Evolutionary conservation across 2,113 vertebrate species (phyloP).

Genomic region (Petrocephalus microphthalmus): DNA sequence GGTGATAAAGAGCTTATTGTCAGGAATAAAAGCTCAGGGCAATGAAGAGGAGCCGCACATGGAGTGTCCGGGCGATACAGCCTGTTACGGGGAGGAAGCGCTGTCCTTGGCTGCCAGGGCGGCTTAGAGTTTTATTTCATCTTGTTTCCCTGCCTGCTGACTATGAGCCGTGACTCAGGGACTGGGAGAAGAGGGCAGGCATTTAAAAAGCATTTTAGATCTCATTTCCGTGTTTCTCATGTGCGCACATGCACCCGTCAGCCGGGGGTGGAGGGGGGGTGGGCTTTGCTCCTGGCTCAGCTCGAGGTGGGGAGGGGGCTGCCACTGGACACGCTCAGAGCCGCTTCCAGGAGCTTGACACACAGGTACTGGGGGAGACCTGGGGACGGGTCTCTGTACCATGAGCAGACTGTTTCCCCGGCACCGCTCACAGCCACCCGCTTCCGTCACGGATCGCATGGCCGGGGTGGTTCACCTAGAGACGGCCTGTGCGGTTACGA

Average conservation of each 20-base stretch:
- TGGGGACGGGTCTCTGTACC: conserved; percentile 56
- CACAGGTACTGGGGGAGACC: not conserved
- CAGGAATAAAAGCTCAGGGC: conserved; percentile 75
- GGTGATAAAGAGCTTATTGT: conserved; percentile 79
- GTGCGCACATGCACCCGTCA: not conserved
- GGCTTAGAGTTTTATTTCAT: conserved; percentile 75
- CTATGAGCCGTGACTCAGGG: conserved; percentile 67
- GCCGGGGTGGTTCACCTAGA: conserved; percentile 46
- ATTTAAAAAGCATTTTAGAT: conserved; percentile 56
- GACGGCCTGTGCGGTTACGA: conserved; percentile 40
- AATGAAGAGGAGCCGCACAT: conserved; percentile 70
- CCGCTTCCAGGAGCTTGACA: not conserved
- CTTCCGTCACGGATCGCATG: conserved; percentile 42
- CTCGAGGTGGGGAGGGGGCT: not conserved
- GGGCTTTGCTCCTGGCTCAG: not conserved
- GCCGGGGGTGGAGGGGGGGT: not conserved
- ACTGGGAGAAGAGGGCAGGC: conserved; percentile 59
- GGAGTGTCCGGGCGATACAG: conserved; percentile 71
- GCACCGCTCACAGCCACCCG: conserved; percentile 40
- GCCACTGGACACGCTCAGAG: not conserved
- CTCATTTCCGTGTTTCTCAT: conserved; percentile 46
- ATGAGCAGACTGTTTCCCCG: conserved; percentile 42
- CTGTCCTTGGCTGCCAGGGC: conserved; percentile 74
- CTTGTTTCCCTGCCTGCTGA: conserved; percentile 69
- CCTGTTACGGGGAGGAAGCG: conserved; percentile 71